Evolutionary conservation across 2,113 vertebrate species (phyloP).

Genomic region (Hippocampus mohnikei): DNA sequence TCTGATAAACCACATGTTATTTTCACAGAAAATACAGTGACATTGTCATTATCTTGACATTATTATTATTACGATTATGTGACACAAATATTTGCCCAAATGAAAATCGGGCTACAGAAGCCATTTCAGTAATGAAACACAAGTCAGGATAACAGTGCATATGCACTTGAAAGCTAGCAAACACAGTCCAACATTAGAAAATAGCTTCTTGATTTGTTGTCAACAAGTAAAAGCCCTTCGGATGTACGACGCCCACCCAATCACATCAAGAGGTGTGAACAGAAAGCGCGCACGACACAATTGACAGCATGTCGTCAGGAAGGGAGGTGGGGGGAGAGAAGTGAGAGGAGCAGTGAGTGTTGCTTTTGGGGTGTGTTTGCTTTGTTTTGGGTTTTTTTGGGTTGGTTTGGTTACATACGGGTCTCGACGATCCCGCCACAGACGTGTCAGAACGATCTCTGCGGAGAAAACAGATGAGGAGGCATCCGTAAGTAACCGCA

Average conservation of each 20-base stretch:
- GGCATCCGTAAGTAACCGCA: not conserved
- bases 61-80: slow-evolving; percentile 44
- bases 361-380: slow-evolving; percentile 71
- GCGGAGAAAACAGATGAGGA: slow-evolving; percentile 40
- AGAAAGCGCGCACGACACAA: slow-evolving; percentile 51
- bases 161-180: slow-evolving; percentile 29
- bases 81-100: slow-evolving; percentile 58
- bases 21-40: slow-evolving; percentile 67
- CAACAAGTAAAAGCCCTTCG: not conserved
- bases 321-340: slow-evolving; percentile 45
- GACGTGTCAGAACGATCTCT: slow-evolving; percentile 94
- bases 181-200: slow-evolving; percentile 51
- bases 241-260: slow-evolving; percentile 31
- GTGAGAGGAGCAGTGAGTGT: slow-evolving; percentile 51
- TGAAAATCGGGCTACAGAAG: slow-evolving; percentile 57
- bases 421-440: slow-evolving; percentile 96
- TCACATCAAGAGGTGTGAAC: slow-evolving; percentile 52
- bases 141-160: slow-evolving; percentile 54
- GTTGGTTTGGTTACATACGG: slow-evolving; percentile 90
- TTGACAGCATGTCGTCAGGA: slow-evolving; percentile 60
- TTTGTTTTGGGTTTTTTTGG: slow-evolving; percentile 43
- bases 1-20: slow-evolving; percentile 47
- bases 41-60: slow-evolving; percentile 41
- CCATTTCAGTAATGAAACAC: slow-evolving; percentile 69
- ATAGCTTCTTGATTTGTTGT: slow-evolving; percentile 1